Conservation (phyloP, 2,113 vertebrate species). For the Dromaius novaehollandiae region DNA sequence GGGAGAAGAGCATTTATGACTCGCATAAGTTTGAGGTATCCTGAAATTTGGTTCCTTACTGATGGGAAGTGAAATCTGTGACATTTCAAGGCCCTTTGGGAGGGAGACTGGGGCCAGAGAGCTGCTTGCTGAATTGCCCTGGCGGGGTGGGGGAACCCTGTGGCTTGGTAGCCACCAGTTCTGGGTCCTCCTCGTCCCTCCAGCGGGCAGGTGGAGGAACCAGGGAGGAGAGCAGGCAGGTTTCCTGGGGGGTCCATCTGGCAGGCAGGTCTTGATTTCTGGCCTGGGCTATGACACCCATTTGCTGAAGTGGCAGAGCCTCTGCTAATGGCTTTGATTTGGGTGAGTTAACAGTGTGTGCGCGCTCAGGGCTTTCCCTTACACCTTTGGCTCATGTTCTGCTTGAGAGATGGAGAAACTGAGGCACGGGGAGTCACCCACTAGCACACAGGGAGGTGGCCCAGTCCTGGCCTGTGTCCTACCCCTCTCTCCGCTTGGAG, state of each 20-base stretch:
- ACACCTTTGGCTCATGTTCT: fast-evolving
- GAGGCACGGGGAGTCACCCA: neutral
- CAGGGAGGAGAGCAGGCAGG: neutral
- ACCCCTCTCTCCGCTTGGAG: neutral
- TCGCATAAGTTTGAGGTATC: neutral
- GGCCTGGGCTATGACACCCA: neutral
- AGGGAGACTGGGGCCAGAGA: neutral
- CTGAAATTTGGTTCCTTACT: neutral
- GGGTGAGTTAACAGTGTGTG: neutral
- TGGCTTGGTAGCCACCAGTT: neutral
- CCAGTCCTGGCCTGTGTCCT: neutral
- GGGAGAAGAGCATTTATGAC: neutral
- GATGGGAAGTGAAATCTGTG: neutral
- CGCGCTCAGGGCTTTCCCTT: neutral
- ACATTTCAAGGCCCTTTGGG: neutral
- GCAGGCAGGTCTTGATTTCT: neutral
- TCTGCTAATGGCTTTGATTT: neutral
- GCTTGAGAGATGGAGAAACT: neutral
- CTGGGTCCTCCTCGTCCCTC: neutral
- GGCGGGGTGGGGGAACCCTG: neutral
- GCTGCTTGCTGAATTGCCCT: neutral
- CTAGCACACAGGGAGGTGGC: too few relatives aligned
- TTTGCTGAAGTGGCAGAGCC: neutral
- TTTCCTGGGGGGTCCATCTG: neutral
- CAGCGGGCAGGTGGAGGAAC: neutral